Conservation (phyloP, 53 echinoderm and acorn worm genomes). For the Holothuria scabra region DNA sequence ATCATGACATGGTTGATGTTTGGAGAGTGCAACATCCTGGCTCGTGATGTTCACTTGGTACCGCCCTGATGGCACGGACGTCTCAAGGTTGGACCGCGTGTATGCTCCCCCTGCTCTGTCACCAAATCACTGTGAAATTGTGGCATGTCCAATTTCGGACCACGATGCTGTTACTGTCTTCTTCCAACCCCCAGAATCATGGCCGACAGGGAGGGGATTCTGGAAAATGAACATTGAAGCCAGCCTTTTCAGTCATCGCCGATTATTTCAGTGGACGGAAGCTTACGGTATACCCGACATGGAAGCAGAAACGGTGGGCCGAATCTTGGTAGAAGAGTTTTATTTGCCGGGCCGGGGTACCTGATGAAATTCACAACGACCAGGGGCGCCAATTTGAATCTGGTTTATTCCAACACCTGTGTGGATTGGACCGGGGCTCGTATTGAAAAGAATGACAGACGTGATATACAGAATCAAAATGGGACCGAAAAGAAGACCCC, state of each 20-base stretch:
- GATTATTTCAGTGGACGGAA: constrained; percentile 30
- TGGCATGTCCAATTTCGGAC: too few relatives aligned
- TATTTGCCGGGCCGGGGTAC: not conserved
- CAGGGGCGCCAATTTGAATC: constrained; percentile 46
- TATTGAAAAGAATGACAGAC: not conserved
- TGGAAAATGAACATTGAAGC: too few relatives aligned
- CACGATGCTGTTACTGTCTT: too few relatives aligned
- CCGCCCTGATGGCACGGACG: too few relatives aligned
- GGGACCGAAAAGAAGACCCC: not conserved
- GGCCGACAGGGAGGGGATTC: too few relatives aligned
- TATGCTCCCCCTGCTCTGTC: too few relatives aligned
- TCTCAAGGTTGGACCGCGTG: too few relatives aligned
- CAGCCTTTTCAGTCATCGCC: not conserved
- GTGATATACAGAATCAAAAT: not conserved
- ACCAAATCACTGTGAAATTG: too few relatives aligned
- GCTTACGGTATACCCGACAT: constrained; percentile 15
- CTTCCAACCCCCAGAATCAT: too few relatives aligned
- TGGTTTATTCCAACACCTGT: not conserved
- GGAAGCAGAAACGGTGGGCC: constrained; percentile 12
- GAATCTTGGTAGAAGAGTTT: constrained; percentile 2
- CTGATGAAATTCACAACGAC: constrained; percentile 7
- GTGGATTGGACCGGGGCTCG: constrained; percentile 9
- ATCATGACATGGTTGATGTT: too few relatives aligned
- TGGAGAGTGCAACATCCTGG: too few relatives aligned
- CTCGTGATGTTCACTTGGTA: too few relatives aligned